A percentile compares a stretch with the other conserved stretches of the same genome.
These are phyloP conservation scores for Silurus aristotelis DNA, from an alignment of 2,797 vertebrate species.

Conservation along the genomic window DNA sequence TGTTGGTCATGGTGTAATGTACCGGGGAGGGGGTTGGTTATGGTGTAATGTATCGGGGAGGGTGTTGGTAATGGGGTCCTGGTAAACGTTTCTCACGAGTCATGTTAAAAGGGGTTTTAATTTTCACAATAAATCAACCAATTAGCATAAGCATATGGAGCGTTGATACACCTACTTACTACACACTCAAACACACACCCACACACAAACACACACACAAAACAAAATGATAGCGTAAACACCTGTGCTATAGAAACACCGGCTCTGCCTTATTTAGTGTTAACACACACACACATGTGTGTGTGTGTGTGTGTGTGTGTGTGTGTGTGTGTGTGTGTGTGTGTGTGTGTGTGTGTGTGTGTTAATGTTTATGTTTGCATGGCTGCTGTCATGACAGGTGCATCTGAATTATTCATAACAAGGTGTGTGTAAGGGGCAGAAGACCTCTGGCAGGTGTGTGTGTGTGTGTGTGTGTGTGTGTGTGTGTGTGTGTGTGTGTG, in stretches of 20 bases:
- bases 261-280: constrained; percentile 14
- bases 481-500: constrained; percentile 40
- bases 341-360: constrained; percentile 37
- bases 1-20: too few species aligned
- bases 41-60: background rate
- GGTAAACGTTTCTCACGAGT: too few species aligned
- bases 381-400: constrained; percentile 52
- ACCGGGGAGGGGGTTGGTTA: background rate
- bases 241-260: background rate
- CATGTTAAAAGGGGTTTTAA: background rate
- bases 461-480: constrained; percentile 34
- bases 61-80: background rate
- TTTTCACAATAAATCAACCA: background rate
- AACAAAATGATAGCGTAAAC: background rate
- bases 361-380: constrained; percentile 29
- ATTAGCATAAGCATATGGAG: background rate
- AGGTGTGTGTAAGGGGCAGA: constrained; percentile 31
- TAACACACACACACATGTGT: background rate
- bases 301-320: constrained; percentile 28
- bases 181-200: background rate
- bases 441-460: constrained; percentile 44
- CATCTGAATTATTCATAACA: constrained; percentile 51
- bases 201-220: background rate
- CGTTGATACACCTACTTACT: background rate
- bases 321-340: constrained; percentile 4